Evolutionary conservation across 2,888 invertebrate genomes (phyloP).

Genomic region (Salticus scenicus): DNA sequence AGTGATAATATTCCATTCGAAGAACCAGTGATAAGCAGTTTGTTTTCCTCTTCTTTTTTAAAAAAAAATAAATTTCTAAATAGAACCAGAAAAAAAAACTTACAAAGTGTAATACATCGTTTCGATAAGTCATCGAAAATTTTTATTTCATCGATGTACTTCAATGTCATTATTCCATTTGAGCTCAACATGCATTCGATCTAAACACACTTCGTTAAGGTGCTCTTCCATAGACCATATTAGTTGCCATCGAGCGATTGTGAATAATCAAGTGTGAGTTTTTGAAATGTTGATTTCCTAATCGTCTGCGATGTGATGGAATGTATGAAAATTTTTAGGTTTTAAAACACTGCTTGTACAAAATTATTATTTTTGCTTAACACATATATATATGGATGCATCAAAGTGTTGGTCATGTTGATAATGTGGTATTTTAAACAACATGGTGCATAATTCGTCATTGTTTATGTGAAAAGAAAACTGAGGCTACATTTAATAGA

Average conservation of each 20-base stretch:
- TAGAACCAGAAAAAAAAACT: slow-evolving; percentile 42
- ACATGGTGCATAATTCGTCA: slow-evolving; percentile 26
- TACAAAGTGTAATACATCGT: slow-evolving; percentile 32
- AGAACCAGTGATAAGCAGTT: slow-evolving; percentile 52
- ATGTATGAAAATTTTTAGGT: slow-evolving; percentile 30
- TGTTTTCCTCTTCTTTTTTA: not conserved
- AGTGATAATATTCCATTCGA: slow-evolving; percentile 64
- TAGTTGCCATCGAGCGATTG: slow-evolving; percentile 47
- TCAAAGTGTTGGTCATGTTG: slow-evolving; percentile 40
- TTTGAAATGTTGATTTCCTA: slow-evolving; percentile 13
- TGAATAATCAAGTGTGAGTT: not conserved
- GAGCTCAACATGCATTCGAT: slow-evolving; percentile 69
- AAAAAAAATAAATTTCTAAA: slow-evolving; percentile 23
- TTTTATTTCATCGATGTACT: slow-evolving; percentile 13
- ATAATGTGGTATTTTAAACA: not conserved
- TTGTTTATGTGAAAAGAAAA: not conserved
- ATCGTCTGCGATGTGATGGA: slow-evolving; percentile 65
- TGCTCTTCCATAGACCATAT: slow-evolving; percentile 62
- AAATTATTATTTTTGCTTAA: slow-evolving; percentile 53
- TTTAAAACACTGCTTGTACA: slow-evolving; percentile 38
- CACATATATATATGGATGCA: slow-evolving; percentile 25
- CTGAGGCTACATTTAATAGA: not conserved
- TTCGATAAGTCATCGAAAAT: slow-evolving; percentile 43
- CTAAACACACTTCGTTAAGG: slow-evolving; percentile 23
- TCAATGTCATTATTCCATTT: slow-evolving; percentile 64